These are phyloP conservation scores for Rhyzopertha dominica DNA, from an alignment of 1,140 invertebrate species.

Conservation along the genomic window DNA sequence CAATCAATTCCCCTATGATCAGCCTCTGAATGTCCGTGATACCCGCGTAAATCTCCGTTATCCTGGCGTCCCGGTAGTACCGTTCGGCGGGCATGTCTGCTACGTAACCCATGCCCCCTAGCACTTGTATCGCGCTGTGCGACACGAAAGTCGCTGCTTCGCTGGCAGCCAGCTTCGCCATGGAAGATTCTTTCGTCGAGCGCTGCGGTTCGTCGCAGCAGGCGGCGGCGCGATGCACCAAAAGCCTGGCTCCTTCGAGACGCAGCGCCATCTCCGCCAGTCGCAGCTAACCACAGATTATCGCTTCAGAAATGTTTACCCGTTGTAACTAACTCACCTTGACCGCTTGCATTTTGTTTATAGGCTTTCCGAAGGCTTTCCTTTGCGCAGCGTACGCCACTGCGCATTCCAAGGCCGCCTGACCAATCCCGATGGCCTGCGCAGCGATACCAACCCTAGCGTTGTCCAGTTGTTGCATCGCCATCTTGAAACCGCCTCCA, in stretches of 20 bases:
- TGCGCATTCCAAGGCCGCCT: conserved; percentile 81
- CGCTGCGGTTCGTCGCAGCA: conserved; percentile 62
- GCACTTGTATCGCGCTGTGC: conserved; percentile 81
- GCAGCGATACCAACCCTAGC: conserved; percentile 79
- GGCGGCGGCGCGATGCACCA: conserved; percentile 78
- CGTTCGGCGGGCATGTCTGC: conserved; percentile 83
- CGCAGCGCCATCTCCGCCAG: conserved; percentile 81
- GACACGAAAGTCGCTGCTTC: conserved; percentile 76
- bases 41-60: conserved; percentile 83
- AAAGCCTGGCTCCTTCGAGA: conserved; percentile 70
- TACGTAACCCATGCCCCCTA: conserved; percentile 84
- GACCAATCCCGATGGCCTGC: conserved; percentile 77
- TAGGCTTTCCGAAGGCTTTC: conserved; percentile 71
- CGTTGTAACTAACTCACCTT: conserved; percentile 55
- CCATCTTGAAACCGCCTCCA: conserved; percentile 82
- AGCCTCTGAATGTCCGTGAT: conserved; percentile 89
- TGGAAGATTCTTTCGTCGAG: conserved; percentile 68
- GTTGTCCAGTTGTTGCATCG: conserved; percentile 71
- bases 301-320: not conserved
- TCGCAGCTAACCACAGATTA: conserved; percentile 48
- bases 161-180: conserved; percentile 85
- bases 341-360: conserved; percentile 72
- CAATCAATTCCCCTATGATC: conserved; percentile 71
- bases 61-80: conserved; percentile 79
- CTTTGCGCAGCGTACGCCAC: conserved; percentile 77